Conservation (phyloP, 2,113 vertebrate species). For the Antechinus flavipes region DNA sequence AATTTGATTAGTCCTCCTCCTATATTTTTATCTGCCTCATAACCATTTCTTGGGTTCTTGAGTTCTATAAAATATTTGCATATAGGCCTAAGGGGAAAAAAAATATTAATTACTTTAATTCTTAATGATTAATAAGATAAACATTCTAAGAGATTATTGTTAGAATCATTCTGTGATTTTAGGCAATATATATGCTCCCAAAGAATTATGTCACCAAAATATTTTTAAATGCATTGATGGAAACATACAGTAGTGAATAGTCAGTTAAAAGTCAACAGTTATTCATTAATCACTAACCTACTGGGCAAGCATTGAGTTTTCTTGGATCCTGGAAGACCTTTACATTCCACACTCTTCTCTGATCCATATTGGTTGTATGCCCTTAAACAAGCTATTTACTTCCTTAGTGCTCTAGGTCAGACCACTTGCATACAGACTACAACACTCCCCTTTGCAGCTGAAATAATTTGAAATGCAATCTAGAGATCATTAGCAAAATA, state of each 20-base stretch:
- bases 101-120: conserved; percentile 1
- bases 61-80: not conserved
- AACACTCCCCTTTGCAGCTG: not conserved
- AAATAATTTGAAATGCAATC: not conserved
- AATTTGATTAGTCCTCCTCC: not conserved
- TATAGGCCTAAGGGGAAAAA: not conserved
- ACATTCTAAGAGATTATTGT: conserved; percentile 17
- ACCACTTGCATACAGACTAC: not conserved
- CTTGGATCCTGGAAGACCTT: not conserved
- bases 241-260: not conserved
- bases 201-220: conserved; percentile 1
- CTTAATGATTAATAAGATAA: conserved; percentile 14
- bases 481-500: not conserved
- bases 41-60: not conserved
- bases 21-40: not conserved
- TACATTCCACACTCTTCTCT: not conserved
- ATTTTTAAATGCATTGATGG: not conserved
- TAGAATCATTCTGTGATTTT: conserved; percentile 2
- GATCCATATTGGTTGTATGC: not conserved
- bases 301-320: not conserved
- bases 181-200: not conserved
- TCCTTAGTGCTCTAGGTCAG: not conserved
- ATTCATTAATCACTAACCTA: not conserved
- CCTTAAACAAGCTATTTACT: not conserved
- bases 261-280: not conserved